Evolutionary conservation across 1,140 invertebrate genomes (phyloP), one percentile per base, ranked within the genome.

Genomic region (Muscidifurax raptorellus): DNA sequence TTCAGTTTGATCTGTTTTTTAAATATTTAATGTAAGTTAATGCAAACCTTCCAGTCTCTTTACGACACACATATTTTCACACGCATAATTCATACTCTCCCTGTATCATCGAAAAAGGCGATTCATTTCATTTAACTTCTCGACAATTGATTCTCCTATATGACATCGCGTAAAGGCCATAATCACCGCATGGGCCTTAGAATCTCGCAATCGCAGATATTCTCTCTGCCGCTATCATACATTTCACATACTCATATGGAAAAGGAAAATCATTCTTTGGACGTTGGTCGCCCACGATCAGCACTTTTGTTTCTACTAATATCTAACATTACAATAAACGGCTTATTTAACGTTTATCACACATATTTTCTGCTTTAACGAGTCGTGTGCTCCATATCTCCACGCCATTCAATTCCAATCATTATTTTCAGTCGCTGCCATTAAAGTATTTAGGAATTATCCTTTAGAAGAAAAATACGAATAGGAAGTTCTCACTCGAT

Each of bases 41-140:
- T 64, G 18, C 72, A 44, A 85, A 69, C 15, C 44, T 64, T 40
- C 22, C 74, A 69, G 66, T 72, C 44, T 85, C 27, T 77, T 78
- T 78, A 81, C 40, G 32, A 85, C 47, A 30, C 72, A 85, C 71
- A 69, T 76, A 59, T 80, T 66, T 66, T 25, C 52, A 67, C 44
- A 69, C 15, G 12, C 30, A 75, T 67, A 52, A 77, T 9, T 13
- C 83, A 81, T 69, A 76, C 64, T 81, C 79, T 80, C 64, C 83
- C 64, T 85, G 79, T 81, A 81, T 81, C 59, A 76, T 81, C 59
- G 72, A 81, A 80, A 77, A 85, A 85, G 84, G 84, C 84, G 77
- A 85, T 85, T 85, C 74, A 78, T 30, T 81, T 85, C 44, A 85
- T 40, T 82, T 40, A 36, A 59, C 36, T 81, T 78, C 47, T 71